Evolutionary conservation across 2,797 vertebrate genomes (phyloP).

Genomic region (Myiothlypis chrysogaster): DNA sequence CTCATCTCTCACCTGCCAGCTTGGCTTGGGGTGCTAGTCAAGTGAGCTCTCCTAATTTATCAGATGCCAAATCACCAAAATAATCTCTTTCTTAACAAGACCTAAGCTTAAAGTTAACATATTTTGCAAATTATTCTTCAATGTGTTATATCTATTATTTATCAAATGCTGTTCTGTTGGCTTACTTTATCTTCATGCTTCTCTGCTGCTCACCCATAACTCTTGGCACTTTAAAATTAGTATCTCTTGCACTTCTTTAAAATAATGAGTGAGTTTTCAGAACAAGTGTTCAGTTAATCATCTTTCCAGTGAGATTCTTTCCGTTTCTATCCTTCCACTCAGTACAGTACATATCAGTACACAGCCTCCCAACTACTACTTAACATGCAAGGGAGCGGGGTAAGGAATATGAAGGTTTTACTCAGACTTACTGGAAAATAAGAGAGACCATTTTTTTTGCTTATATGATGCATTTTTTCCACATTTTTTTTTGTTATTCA

Average conservation of each 20-base stretch:
- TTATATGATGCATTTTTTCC: not conserved
- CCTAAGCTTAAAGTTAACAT: not conserved
- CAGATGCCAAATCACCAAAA: not conserved
- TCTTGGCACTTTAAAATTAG: not conserved
- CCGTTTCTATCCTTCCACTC: not conserved
- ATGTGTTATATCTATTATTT: not conserved
- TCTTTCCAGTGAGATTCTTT: not conserved
- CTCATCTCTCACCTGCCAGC: not conserved
- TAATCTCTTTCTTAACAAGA: not conserved
- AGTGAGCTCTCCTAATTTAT: not conserved
- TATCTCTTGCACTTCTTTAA: not conserved
- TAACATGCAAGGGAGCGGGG: not conserved
- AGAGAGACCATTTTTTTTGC: not conserved
- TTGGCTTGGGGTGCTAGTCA: not conserved
- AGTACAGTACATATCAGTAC: no score
- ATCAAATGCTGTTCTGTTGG: not conserved
- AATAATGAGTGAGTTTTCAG: not conserved
- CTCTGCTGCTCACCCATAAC: not conserved
- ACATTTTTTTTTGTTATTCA: not conserved
- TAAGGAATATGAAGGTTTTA: not conserved
- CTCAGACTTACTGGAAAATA: not conserved
- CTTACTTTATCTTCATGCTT: not conserved
- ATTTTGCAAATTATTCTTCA: not conserved
- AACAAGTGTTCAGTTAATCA: not conserved
- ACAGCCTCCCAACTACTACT: not conserved